These are phyloP conservation scores for Plagodis pulveraria DNA, from an alignment of 2,888 invertebrate species.

Conservation along the genomic window DNA sequence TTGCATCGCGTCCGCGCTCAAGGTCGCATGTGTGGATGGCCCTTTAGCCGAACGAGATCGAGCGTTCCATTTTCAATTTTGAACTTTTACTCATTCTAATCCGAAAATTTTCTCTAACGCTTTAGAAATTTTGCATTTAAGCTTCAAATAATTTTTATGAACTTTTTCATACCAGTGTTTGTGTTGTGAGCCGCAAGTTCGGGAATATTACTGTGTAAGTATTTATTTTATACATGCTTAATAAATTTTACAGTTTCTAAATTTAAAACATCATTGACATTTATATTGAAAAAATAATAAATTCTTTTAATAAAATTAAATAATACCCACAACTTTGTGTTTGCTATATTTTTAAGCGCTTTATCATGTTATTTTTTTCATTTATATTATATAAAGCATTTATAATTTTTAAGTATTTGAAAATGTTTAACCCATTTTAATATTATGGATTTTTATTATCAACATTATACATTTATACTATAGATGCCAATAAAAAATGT, in stretches of 20 bases:
- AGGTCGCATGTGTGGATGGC: slow-evolving; percentile 50
- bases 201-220: slow-evolving; percentile 62
- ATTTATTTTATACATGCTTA: slow-evolving; percentile 13
- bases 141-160: slow-evolving; percentile 4
- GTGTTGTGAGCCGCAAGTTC: slow-evolving; percentile 53
- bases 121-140: slow-evolving; percentile 6
- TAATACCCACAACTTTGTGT: too few relatives aligned
- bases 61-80: slow-evolving; percentile 45
- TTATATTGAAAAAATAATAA: too few relatives aligned
- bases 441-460: too few relatives aligned
- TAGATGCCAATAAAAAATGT: too few relatives aligned
- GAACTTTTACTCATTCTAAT: slow-evolving; percentile 28
- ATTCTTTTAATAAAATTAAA: too few relatives aligned
- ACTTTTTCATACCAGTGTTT: slow-evolving; percentile 47
- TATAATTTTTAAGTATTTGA: too few relatives aligned
- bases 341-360: too few relatives aligned
- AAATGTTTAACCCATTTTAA: too few relatives aligned
- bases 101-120: neutral
- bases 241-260: neutral
- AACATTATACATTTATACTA: too few relatives aligned
- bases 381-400: too few relatives aligned
- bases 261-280: too few relatives aligned
- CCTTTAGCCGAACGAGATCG: slow-evolving; percentile 38
- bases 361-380: too few relatives aligned
- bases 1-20: slow-evolving; percentile 54